Base-by-base conservation (phyloP, 2,888 invertebrate species). In the Incurvaria masculella region DNA sequence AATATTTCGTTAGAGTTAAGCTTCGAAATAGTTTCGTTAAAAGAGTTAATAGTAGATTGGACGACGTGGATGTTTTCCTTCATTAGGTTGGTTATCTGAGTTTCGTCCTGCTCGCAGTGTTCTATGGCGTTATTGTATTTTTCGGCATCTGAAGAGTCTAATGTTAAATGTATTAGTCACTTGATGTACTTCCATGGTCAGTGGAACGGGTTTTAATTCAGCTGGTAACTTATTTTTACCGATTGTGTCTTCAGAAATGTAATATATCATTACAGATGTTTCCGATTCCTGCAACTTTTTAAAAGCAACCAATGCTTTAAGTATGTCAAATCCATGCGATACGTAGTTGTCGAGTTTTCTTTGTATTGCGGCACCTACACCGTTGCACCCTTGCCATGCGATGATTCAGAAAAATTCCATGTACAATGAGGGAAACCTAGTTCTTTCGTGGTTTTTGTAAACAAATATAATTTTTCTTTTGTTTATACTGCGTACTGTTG, bases 211-310 rank as follows among this genome's bases (percentile, higher is more conserved):
- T 14, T 40, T 43, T 26, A 48, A 21, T 19, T 41, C 27, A 21
- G 45, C 21, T 26, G 40, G 41, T 42, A 41, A 20, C 4, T 19
- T 19, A 17, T 41, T 41, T 41, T 48, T 48, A 27, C 33, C 17
- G 17, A 48, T 48, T 17, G 39, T 27, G 33, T 48, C 45, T 41
- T 48, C 45, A 41, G 48, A 41, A 33, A 48, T 27, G 18, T 42
- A 48, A 48, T 41, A 18, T 45, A 45, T 42, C 33, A 27, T 48
- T 33, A 41, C 20, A 42, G 23, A 21, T 27, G 45, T 45, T 14
- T 45, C 42, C 2, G 33, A 38, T 45, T 44, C 33, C 27, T 20
- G 20, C 21, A 45, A 20, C 11, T 40, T 10, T 14, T 45, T 42
- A 42, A 42, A 48, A 19, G 45, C 48, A 26, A 33, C 40, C 27